Base-by-base conservation (phyloP, 2,797 vertebrate genomes). In the Chaetodon trifasciatus region DNA sequence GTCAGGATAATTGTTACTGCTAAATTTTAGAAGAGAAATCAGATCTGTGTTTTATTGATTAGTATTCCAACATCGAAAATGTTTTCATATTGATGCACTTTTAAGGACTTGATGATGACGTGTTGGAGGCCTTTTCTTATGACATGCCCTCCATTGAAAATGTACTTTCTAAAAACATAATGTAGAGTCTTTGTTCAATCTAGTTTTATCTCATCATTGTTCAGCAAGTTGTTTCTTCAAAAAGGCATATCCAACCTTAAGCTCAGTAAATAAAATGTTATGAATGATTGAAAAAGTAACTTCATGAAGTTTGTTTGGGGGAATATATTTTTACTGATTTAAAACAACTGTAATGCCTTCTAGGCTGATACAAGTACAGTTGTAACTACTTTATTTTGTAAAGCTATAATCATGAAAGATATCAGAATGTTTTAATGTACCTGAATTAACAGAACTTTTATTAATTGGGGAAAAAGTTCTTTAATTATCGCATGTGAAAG, bases 151-250 rank as follows among this genome's bases (percentile, higher is more conserved):
- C 23, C 6, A n/a, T 28, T 44, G 35, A 49, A 55, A 32, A 32
- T 32, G 3, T 32, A 32, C 28, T 32, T 3, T 8, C 19, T 46
- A n/a, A 66, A 23, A 23, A 42, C 6, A 57, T 37, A 58, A 42
- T 6, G 32, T 17, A 3, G 21, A 65, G 55, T 12, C 3, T 19
- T 50, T 63, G 10, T 5, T 37, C 8, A 21, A 40, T 28, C 1
- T 23, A 5, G 10, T 60, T 5, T 17, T 39, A 42, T 11, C 24
- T 32, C 28, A 32, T 32, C 28, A 57, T 62, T 64, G 6, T 55
- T 65, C 24, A 79, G 49, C 53, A 46, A 85, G 70, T 4, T 24
- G 8, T 50, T 60, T 62, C 13, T 40, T 60, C 13, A 83, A 13
- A 6, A 47, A 32, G 28, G 4, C 28, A 32, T 32, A 3, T 32